phyloP scores from a whole-genome alignment of 2,797 vertebrate genomes.

The Enteromius unitaeniatus region DNA sequence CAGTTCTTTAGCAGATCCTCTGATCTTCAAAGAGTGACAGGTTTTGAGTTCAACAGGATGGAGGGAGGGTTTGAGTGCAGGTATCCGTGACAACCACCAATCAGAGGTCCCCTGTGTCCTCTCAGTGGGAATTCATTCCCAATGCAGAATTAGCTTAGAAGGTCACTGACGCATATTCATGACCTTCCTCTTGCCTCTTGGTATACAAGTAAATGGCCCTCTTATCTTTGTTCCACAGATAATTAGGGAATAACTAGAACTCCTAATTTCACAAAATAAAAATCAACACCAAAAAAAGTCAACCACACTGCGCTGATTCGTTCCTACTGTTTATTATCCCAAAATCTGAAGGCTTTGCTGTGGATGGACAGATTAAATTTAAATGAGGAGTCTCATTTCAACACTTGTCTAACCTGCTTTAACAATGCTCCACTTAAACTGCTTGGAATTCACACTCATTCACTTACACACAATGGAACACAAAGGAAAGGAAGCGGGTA shows the following conservation, averaged over 20 bases:
- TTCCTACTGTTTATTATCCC: not conserved
- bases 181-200: constrained; percentile 2
- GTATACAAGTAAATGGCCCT: not conserved
- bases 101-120: constrained; percentile 27
- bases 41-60: constrained; percentile 37
- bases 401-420: constrained; percentile 36
- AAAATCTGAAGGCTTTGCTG: constrained; percentile 7
- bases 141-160: constrained; percentile 34
- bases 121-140: constrained; percentile 35
- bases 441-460: constrained; percentile 34
- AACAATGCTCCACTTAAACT: constrained; percentile 8
- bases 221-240: constrained; percentile 1
- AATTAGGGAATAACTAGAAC: constrained; percentile 1
- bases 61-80: constrained; percentile 29
- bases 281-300: not conserved
- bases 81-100: constrained; percentile 53
- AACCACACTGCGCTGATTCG: not conserved
- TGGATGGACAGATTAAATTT: constrained; percentile 3
- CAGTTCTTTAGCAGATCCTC: constrained; percentile 34
- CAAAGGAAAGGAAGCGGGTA: constrained; percentile 55
- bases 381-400: constrained; percentile 29
- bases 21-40: constrained; percentile 50
- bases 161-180: constrained; percentile 24
- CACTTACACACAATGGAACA: constrained; percentile 31
- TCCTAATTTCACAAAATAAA: not conserved